Conservation (phyloP, 2,797 vertebrate genomes). For the Chelon labrosus region DNA sequence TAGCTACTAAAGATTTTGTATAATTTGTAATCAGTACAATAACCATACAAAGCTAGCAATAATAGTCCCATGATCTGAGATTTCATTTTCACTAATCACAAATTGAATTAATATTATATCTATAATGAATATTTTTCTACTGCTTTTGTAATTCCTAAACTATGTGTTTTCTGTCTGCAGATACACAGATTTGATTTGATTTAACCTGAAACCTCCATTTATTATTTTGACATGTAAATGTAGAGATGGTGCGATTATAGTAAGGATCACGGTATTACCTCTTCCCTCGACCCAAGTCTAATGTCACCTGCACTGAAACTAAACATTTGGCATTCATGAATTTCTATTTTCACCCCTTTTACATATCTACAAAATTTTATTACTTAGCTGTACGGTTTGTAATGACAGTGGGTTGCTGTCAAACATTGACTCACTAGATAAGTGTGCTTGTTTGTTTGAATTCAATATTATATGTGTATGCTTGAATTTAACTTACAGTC, state of each 20-base stretch:
- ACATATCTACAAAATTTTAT: neutral
- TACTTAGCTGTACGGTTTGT: neutral
- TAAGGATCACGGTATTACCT: neutral
- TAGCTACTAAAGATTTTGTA: too few species aligned
- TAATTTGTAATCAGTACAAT: too few species aligned
- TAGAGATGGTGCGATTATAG: neutral
- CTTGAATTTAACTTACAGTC: slow-evolving; percentile 25
- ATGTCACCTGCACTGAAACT: neutral
- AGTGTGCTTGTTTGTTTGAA: slow-evolving; percentile 19
- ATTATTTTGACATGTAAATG: neutral
- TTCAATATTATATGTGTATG: slow-evolving; percentile 4
- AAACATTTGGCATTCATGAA: neutral
- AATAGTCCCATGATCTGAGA: too few species aligned
- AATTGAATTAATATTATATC: too few species aligned
- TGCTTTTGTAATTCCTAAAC: too few species aligned
- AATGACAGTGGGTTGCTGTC: slow-evolving; percentile 21
- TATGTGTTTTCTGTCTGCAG: too few species aligned
- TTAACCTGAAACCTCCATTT: neutral
- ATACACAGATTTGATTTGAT: too few species aligned
- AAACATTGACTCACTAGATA: slow-evolving; percentile 1
- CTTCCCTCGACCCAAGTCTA: neutral
- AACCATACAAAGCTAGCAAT: too few species aligned
- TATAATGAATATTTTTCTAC: too few species aligned
- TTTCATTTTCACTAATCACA: too few species aligned
- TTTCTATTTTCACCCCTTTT: neutral